These are phyloP conservation scores for Megaleporinus macrocephalus DNA, from an alignment of 2,113 vertebrate genomes.

Conservation along the genomic window DNA sequence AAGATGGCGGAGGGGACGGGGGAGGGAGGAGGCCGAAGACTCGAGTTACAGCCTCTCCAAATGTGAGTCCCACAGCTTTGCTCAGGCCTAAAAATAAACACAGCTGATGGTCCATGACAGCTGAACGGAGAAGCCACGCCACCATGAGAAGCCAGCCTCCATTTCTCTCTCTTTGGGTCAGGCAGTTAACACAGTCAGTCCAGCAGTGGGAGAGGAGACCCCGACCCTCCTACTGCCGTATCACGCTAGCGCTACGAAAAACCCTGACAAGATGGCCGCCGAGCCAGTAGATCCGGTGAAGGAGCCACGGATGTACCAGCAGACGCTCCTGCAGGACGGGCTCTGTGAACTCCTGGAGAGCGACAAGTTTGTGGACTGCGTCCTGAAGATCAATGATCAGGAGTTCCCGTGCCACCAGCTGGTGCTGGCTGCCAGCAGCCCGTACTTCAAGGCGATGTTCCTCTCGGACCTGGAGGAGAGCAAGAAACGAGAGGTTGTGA, in stretches of 20 bases:
- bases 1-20: slow-evolving; percentile 52
- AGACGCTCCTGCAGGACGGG: slow-evolving; percentile 95
- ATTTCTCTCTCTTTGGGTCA: slow-evolving; percentile 52
- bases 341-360: slow-evolving; percentile 93
- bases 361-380: slow-evolving; percentile 92
- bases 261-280: slow-evolving; percentile 83
- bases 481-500: slow-evolving; percentile 85
- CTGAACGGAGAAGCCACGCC: slow-evolving; percentile 64
- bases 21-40: slow-evolving; percentile 34
- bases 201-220: slow-evolving; percentile 59
- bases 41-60: slow-evolving; percentile 71
- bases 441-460: slow-evolving; percentile 91
- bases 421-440: slow-evolving; percentile 95
- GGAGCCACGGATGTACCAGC: slow-evolving; percentile 94
- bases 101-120: slow-evolving; percentile 75
- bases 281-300: slow-evolving; percentile 84
- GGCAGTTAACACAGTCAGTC: slow-evolving; percentile 58
- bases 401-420: slow-evolving; percentile 95
- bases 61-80: slow-evolving; percentile 74
- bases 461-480: slow-evolving; percentile 88
- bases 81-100: slow-evolving; percentile 85
- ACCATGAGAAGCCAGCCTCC: slow-evolving; percentile 17
- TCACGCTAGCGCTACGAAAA: slow-evolving; percentile 32
- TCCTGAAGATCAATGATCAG: slow-evolving; percentile 89
- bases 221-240: slow-evolving; percentile 50